Percentiles rank a stretch among this genome's conserved stretches.
These are phyloP conservation scores for Pica pica DNA, from an alignment of 2,113 vertebrate genomes.

Conservation along the genomic window DNA sequence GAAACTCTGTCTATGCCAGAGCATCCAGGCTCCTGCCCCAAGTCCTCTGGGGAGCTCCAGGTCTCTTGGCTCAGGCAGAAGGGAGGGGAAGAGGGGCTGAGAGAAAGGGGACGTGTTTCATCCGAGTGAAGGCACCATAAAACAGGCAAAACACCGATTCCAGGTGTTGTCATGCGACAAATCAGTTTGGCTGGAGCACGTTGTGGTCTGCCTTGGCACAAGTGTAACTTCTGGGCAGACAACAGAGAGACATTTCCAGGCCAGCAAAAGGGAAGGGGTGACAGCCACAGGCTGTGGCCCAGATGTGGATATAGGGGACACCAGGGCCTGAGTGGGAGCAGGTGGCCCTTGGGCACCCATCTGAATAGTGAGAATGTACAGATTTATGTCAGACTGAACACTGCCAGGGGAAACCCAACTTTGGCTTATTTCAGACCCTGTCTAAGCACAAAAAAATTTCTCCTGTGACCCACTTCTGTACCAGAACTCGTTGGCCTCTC, in stretches of 20 bases:
- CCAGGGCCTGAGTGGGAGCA: neutral
- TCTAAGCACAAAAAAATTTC: neutral
- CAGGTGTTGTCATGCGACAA: fast-evolving
- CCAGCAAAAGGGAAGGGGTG: neutral
- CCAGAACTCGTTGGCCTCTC: neutral
- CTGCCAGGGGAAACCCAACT: neutral
- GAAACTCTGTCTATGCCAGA: neutral
- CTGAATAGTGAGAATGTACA: fast-evolving
- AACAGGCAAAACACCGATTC: neutral
- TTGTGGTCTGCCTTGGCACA: fast-evolving
- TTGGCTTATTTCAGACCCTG: neutral
- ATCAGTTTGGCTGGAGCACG: neutral
- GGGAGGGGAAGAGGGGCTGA: neutral
- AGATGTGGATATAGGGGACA: neutral
- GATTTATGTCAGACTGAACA: fast-evolving
- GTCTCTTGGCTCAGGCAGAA: neutral
- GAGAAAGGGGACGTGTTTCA: neutral
- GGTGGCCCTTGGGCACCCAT: neutral
- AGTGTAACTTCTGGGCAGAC: fast-evolving
- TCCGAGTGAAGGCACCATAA: neutral
- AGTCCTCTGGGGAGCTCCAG: fast-evolving
- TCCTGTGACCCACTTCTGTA: neutral
- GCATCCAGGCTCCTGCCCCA: neutral
- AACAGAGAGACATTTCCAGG: neutral
- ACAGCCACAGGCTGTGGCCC: neutral